Evolutionary conservation across 2,113 vertebrate genomes (phyloP).

Genomic region (Apteryx mantelli): DNA sequence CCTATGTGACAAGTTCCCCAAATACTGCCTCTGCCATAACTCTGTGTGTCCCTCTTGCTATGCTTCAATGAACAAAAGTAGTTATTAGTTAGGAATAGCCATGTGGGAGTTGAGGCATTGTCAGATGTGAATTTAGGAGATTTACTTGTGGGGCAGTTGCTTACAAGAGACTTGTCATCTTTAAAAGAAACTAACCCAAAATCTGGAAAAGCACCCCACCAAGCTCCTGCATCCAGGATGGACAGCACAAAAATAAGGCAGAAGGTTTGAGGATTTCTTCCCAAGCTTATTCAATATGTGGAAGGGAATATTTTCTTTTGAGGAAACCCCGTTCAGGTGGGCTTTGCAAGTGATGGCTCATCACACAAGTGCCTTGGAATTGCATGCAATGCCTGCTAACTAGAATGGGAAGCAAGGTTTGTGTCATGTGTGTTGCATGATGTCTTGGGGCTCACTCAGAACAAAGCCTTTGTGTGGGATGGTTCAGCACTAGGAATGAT

Average conservation of each 20-base stretch:
- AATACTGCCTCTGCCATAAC: rapidly evolving
- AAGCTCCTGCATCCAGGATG: no score
- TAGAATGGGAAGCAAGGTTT: rapidly evolving
- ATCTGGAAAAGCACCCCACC: rapidly evolving
- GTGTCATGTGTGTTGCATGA: rapidly evolving
- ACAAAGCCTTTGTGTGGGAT: not conserved
- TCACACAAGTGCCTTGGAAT: not conserved
- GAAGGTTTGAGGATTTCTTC: not conserved
- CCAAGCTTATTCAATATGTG: rapidly evolving
- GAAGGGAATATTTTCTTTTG: rapidly evolving
- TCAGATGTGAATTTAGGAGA: not conserved
- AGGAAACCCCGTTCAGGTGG: not conserved
- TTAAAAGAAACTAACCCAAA: not conserved
- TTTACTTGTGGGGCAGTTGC: not conserved
- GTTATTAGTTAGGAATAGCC: not conserved
- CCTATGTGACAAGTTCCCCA: rapidly evolving
- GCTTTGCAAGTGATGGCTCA: not conserved
- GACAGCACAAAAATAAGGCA: not conserved
- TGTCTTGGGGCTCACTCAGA: rapidly evolving
- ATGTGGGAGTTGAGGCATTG: not conserved
- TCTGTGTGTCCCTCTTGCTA: rapidly evolving
- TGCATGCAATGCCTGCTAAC: rapidly evolving
- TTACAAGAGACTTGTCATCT: not conserved
- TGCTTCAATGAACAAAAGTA: rapidly evolving
- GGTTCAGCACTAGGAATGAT: not conserved